phyloP scores from a whole-genome alignment of 2,797 vertebrate species.

The Danio tinwini region DNA sequence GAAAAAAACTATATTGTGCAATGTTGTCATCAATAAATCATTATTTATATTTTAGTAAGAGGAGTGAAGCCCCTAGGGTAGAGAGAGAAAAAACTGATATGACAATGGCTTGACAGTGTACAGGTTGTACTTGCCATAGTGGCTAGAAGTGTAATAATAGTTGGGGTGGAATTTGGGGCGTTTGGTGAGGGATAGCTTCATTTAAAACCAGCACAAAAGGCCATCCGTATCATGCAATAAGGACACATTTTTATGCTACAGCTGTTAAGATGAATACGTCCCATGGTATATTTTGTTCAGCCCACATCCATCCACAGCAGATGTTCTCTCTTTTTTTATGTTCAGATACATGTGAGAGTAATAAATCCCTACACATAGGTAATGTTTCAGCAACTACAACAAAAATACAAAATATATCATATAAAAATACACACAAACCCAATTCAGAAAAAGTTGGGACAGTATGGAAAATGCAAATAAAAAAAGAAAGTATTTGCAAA shows the following conservation, averaged over 20 bases:
- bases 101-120: background rate
- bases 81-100: background rate
- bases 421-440: no score
- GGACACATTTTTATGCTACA: background rate
- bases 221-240: background rate
- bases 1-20: background rate
- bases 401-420: constrained; percentile 21
- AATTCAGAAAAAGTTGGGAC: no score
- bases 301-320: constrained; percentile 46
- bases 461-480: no score
- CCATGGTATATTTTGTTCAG: background rate
- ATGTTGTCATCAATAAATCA: background rate
- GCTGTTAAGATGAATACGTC: constrained; percentile 2
- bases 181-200: no score
- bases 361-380: constrained; percentile 24
- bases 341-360: background rate
- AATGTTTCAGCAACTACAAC: constrained; percentile 43
- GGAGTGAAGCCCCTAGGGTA: background rate
- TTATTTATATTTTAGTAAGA: background rate
- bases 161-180: no score
- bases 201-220: background rate
- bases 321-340: background rate
- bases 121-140: background rate
- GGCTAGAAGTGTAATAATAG: background rate
- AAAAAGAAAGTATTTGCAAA: no score